Evolutionary conservation across 2,113 vertebrate genomes (phyloP).

Genomic region (Mesitornis unicolor): DNA sequence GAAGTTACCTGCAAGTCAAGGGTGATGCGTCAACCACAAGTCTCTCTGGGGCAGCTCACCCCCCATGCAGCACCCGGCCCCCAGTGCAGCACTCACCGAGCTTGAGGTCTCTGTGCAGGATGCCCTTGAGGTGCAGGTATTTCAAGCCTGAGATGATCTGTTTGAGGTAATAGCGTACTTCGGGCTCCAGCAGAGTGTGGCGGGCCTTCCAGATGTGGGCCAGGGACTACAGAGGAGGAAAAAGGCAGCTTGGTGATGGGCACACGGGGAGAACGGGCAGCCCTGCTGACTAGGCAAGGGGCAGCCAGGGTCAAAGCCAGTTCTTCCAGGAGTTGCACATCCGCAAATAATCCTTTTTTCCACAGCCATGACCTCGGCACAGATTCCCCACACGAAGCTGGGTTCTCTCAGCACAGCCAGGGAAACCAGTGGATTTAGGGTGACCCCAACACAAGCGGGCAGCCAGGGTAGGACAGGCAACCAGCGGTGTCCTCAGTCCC

Average conservation of each 20-base stretch:
- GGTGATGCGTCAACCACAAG: background rate
- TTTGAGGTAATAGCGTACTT: constrained; percentile 95
- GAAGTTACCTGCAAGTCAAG: constrained; percentile 86
- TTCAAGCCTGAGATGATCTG: constrained; percentile 96
- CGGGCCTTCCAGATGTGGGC: constrained; percentile 98
- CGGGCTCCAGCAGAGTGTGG: constrained; percentile 92
- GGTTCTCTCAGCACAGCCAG: background rate
- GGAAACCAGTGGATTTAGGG: background rate
- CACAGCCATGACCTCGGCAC: constrained; percentile 20
- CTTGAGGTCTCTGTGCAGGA: constrained; percentile 96
- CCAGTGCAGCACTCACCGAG: constrained; percentile 75
- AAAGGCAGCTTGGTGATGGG: background rate
- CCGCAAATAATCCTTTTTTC: background rate
- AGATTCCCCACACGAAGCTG: background rate
- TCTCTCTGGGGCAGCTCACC: background rate
- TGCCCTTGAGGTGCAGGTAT: constrained; percentile 92
- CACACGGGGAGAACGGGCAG: background rate
- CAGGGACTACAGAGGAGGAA: constrained; percentile 81
- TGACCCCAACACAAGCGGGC: background rate
- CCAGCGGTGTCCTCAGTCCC: background rate
- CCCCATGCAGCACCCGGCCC: background rate
- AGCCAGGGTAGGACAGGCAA: rapidly evolving
- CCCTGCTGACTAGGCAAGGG: background rate
- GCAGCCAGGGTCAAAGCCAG: constrained; percentile 21
- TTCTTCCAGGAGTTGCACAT: constrained; percentile 39